A percentile compares a stretch with the other conserved stretches of the same genome.
phyloP scores from a whole-genome alignment of 2,113 vertebrate species.

The Perca flavescens region DNA sequence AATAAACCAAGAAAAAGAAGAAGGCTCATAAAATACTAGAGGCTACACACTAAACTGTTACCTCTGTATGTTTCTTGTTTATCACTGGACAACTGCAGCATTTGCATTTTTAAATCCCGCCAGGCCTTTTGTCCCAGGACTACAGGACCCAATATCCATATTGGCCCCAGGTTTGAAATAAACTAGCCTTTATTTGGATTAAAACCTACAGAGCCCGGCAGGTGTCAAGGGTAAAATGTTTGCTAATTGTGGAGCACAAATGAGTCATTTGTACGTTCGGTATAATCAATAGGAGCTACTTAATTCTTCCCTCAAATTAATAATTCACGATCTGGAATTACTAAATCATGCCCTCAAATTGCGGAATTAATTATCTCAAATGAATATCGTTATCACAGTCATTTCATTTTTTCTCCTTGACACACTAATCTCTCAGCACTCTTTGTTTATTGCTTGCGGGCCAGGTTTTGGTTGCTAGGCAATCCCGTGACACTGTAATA shows the following conservation, averaged over 20 bases:
- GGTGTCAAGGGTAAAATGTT: slow-evolving; percentile 20
- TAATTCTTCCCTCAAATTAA: slow-evolving; percentile 37
- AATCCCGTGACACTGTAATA: not conserved
- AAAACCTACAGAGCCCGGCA: not conserved
- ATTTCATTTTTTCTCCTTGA: not conserved
- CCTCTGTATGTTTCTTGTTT: not conserved
- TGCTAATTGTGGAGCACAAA: slow-evolving; percentile 16
- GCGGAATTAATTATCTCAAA: slow-evolving; percentile 12
- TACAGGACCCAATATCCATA: not conserved
- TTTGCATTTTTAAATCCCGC: not conserved
- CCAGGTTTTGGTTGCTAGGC: not conserved
- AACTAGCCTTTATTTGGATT: not conserved
- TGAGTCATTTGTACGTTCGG: slow-evolving; percentile 19
- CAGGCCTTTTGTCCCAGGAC: not conserved
- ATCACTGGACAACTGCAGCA: not conserved
- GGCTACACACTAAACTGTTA: not conserved
- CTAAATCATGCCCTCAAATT: slow-evolving; percentile 20
- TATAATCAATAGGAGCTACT: slow-evolving; percentile 31
- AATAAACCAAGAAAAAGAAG: too few species aligned
- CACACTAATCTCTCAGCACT: not conserved
- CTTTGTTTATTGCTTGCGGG: not conserved
- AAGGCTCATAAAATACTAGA: too few species aligned
- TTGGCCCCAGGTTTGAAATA: not conserved
- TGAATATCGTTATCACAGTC: slow-evolving; percentile 15
- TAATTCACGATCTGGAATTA: slow-evolving; percentile 40